Evolutionary conservation across 2,113 vertebrate species (phyloP).

Genomic region (Vidua macroura): DNA sequence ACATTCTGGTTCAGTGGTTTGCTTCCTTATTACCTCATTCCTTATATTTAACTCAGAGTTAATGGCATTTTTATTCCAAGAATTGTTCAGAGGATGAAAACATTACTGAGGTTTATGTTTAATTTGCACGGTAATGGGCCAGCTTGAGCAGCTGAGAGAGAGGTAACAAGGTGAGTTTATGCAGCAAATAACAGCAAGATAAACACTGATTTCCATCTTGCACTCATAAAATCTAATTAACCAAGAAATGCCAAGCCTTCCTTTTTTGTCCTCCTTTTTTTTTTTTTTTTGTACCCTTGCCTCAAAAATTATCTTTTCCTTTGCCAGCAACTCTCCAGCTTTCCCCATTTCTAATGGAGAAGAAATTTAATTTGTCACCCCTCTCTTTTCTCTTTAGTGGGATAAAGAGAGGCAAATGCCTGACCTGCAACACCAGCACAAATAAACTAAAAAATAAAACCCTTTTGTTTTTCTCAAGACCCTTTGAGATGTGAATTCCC

Average conservation of each 20-base stretch:
- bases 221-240: neutral
- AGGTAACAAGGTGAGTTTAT: neutral
- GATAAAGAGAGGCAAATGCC: neutral
- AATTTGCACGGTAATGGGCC: neutral
- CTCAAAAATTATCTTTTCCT: neutral
- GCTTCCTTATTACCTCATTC: conserved; percentile 9
- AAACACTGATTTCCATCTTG: neutral
- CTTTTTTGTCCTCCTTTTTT: neutral
- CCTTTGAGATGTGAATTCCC: neutral
- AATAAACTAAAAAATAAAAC: neutral
- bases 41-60: neutral
- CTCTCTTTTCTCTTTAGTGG: neutral
- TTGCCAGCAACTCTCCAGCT: neutral
- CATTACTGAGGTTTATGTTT: neutral
- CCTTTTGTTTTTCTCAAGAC: neutral
- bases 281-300: neutral
- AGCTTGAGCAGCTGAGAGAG: neutral
- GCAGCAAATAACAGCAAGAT: neutral
- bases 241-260: neutral
- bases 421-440: neutral
- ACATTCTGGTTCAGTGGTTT: neutral
- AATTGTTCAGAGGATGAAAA: neutral
- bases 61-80: conserved; percentile 27
- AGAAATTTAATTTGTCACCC: neutral
- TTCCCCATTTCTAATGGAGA: neutral